Conservation (phyloP, 2,797 vertebrate genomes). For the Neopelma chrysocephalum region DNA sequence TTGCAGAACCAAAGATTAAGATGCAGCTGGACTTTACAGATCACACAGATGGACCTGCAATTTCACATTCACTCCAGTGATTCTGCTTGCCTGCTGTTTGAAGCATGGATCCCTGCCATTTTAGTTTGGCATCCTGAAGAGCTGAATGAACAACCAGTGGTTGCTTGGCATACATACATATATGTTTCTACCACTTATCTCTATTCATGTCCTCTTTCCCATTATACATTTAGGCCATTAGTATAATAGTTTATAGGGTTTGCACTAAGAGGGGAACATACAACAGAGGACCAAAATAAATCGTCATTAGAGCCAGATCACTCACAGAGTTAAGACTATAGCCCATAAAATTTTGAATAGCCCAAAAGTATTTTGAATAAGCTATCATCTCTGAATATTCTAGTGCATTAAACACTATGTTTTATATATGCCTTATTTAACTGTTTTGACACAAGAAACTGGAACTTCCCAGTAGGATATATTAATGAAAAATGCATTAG, state of each 20-base stretch:
- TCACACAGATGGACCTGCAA: not conserved
- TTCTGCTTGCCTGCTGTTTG: not conserved
- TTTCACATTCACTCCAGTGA: not conserved
- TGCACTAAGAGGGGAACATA: not conserved
- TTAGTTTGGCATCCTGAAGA: not conserved
- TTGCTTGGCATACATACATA: not conserved
- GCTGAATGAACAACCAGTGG: not conserved
- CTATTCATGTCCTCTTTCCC: not conserved
- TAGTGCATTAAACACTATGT: not conserved
- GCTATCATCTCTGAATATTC: not conserved
- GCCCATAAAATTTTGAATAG: not conserved
- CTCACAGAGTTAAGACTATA: not conserved
- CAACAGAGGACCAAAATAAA: not conserved
- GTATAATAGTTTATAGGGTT: not conserved
- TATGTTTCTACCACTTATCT: not conserved
- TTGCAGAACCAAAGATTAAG: not conserved
- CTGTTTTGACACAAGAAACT: slow-evolving; percentile 11
- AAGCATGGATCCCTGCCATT: not conserved
- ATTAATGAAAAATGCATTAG: slow-evolving; percentile 25
- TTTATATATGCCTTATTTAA: not conserved
- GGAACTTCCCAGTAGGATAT: not conserved
- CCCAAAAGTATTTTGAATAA: not conserved
- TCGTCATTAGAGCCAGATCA: not conserved
- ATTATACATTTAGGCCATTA: not conserved
- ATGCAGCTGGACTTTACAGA: not conserved